Base-by-base conservation (phyloP, 2,888 invertebrate species). In the Erebia palarica region DNA sequence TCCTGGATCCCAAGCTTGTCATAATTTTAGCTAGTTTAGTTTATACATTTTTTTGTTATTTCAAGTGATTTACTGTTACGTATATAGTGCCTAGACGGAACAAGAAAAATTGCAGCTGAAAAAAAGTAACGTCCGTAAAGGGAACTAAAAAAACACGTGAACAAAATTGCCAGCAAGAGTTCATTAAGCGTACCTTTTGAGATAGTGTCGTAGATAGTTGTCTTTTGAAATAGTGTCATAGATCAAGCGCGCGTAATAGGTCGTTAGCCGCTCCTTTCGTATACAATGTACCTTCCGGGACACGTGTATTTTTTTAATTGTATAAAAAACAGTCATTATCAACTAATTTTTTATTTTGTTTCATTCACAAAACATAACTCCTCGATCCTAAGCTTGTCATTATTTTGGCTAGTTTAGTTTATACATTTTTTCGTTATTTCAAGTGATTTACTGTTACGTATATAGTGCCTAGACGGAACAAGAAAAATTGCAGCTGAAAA, bases 201-300 rank as follows among this genome's bases (percentile, higher is more conserved):
- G 47, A 69, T 68, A 42, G 42, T 13, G 55, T 47, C 13, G 13
- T 44, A 44, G 44, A 44, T 44, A 44, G 36, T 36, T 36, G 44
- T 44, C 44, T 53, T 53, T 53, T 53, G 53, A 53, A 9, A 16
- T 53, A 16, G 16, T 16, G 71, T 16, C 68, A 67, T 63, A 64
- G 61, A 44, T 42, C 47, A 66, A 64, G 69, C 71, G 71, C 67
- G 69, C 71, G 68, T 71, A 71, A 73, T 59, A 71, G 70, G 53
- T 70, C 69, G 64, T 74, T 70, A 69, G 57, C 55, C 64, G 68
- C 67, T 67, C 73, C 60, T 73, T 73, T 73, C 74, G 71, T 71
- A 21, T 60, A 70, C 68, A 71, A 67, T 72, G 44, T 57, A 69
- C 69, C 72, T 69, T 21, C 21, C 57, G 51, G 51, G 72, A 55